Conservation (phyloP, 2,888 invertebrate genomes). For the Rhagonycha lutea region DNA sequence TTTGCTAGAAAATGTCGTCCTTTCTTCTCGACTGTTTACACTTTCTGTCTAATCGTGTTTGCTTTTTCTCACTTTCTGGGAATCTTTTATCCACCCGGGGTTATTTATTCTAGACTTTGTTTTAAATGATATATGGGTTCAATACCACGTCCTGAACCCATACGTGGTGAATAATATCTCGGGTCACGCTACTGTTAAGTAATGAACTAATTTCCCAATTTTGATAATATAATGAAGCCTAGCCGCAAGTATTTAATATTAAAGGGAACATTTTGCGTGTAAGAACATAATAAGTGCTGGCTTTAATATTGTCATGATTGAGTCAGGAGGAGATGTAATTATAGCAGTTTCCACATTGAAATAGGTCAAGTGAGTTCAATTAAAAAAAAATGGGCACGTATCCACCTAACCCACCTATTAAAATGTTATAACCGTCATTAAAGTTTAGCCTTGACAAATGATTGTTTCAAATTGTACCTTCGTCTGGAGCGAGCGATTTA, state of each 20-base stretch:
- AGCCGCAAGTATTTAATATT: not conserved
- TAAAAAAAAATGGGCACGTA: not conserved
- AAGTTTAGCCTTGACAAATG: not conserved
- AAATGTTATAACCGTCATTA: not conserved
- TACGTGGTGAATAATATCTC: not conserved
- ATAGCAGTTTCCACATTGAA: not conserved
- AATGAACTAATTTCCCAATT: not conserved
- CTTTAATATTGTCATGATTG: not conserved
- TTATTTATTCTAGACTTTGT: not conserved
- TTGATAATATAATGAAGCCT: not conserved
- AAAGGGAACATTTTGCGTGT: not conserved
- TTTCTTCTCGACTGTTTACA: not conserved
- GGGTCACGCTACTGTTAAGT: not conserved
- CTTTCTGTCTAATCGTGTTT: not conserved
- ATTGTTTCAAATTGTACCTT: not conserved
- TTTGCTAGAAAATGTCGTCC: not conserved
- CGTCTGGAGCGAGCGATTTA: not conserved
- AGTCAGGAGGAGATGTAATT: not conserved
- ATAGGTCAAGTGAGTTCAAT: constrained; percentile 3
- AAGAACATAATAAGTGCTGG: not conserved
- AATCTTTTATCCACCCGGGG: too few relatives aligned
- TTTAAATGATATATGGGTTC: not conserved
- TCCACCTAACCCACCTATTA: not conserved
- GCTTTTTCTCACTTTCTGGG: not conserved
- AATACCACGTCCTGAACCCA: not conserved